Evolutionary conservation across 1,140 invertebrate genomes (phyloP).

Genomic region (Periplaneta americana): DNA sequence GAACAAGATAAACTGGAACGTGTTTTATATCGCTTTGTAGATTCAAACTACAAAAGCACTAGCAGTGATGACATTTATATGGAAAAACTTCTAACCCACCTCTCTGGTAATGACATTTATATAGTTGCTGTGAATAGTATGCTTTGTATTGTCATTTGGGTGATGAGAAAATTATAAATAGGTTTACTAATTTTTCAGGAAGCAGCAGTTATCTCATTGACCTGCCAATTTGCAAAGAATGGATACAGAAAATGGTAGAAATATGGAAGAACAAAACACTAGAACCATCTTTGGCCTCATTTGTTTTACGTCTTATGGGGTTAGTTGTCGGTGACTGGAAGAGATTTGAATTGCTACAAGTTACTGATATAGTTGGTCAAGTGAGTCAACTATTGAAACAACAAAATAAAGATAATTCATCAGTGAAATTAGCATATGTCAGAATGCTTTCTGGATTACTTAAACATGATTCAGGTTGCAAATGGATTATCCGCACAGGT

Average conservation of each 20-base stretch:
- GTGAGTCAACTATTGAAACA: neutral
- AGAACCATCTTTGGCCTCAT: slow-evolving; percentile 40
- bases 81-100: neutral
- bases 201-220: neutral
- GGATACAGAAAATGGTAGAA: slow-evolving; percentile 29
- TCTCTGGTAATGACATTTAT: neutral
- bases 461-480: slow-evolving; percentile 12
- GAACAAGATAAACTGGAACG: neutral
- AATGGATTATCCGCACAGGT: slow-evolving; percentile 11
- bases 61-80: slow-evolving; percentile 1
- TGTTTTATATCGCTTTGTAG: neutral
- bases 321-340: slow-evolving; percentile 34
- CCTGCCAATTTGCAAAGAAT: slow-evolving; percentile 14
- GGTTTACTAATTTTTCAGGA: neutral
- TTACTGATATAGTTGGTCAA: neutral
- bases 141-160: neutral
- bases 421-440: slow-evolving; percentile 12
- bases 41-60: neutral
- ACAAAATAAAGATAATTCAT: neutral
- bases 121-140: neutral
- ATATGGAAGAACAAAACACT: slow-evolving; percentile 38
- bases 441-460: slow-evolving; percentile 5
- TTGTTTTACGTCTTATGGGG: slow-evolving; percentile 40
- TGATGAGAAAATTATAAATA: neutral
- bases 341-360: slow-evolving; percentile 4